Evolutionary conservation across 37 sponge, comb jelly and placozoan genomes (phyloP), one percentile per base, ranked within the genome.

Genomic region (Aphrocallistes beatrix): DNA sequence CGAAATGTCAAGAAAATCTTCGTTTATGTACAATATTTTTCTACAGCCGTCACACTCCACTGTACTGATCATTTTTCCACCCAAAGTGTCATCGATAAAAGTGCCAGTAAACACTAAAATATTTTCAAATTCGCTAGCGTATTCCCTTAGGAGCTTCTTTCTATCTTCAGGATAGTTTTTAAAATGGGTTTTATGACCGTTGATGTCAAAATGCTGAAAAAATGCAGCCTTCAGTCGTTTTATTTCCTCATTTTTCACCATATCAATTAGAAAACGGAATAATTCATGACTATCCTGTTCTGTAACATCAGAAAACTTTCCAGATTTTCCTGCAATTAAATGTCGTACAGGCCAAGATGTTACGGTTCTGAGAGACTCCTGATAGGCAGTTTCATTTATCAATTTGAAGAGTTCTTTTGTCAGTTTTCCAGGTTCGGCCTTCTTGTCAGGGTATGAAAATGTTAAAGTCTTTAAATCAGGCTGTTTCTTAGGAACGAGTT

Each of bases 241-340:
- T 17, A 89, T 87, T 82, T 95, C 96, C 60, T 95, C 96, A 23
- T 42, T 86, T 23, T 86, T 83, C 37, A 93, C 50, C 10, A 85
- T 87, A 81, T 93, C 92, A 82, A 93, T 51, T 3, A 96, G 87
- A 51, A 89, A 92, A 23, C 92, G 82, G 38, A 96, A 83, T 39
- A 96, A 51, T 84, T 96, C 96, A 30, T 96, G 96, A 51, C 96
- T 96, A 86, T 96, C 96, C 81, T 96, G 96, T 38, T 96, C 94
- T 3, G 75, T 25, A 1, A 19, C 75, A 30, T 60, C n/a, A 19
- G 75, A 21, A 30, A 60, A 60, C 75, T 60, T 60, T 13, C 75
- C n/a, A 13, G 10, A 30, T 60, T 13, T 60, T 30, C n/a, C n/a
- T 6, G 75, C 75, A 25, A 60, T 13, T 32, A 30, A 19, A 32